A percentile compares a stretch with the other conserved stretches of the same genome.
Conservation (phyloP, 2,113 vertebrate genomes). For the Tringa solitaria region DNA sequence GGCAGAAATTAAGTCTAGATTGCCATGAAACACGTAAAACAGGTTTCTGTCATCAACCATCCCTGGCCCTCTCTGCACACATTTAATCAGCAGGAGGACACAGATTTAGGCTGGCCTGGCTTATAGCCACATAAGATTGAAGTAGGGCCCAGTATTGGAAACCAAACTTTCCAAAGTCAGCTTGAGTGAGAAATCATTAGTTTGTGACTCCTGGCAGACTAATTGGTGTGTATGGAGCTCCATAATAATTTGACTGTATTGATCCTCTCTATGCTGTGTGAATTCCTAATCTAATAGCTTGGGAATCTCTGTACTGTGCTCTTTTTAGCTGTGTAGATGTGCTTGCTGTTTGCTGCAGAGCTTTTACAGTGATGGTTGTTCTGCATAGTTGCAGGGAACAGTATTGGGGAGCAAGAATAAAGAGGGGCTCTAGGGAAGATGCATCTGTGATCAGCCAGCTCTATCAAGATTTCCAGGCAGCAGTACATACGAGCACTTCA, state of each 20-base stretch:
- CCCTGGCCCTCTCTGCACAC: background rate
- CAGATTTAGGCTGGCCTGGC: background rate
- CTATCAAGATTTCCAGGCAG: background rate
- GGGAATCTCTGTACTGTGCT: background rate
- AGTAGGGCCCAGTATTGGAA: background rate
- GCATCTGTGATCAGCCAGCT: background rate
- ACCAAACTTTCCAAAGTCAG: background rate
- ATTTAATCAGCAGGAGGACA: background rate
- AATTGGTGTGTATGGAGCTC: background rate
- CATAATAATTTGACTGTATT: background rate
- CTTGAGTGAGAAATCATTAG: background rate
- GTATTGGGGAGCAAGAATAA: background rate
- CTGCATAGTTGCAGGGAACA: background rate
- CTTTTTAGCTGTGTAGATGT: background rate
- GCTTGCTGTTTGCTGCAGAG: background rate
- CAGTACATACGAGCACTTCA: background rate
- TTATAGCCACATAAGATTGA: background rate
- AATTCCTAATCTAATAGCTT: background rate
- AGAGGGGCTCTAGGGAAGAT: background rate
- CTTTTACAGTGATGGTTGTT: background rate
- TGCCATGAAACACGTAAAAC: background rate
- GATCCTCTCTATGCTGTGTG: background rate
- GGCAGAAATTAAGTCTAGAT: background rate
- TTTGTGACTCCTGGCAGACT: background rate
- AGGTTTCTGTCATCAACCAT: background rate